phyloP scores from a whole-genome alignment of 2,797 vertebrate genomes.

The Mus minutoides region DNA sequence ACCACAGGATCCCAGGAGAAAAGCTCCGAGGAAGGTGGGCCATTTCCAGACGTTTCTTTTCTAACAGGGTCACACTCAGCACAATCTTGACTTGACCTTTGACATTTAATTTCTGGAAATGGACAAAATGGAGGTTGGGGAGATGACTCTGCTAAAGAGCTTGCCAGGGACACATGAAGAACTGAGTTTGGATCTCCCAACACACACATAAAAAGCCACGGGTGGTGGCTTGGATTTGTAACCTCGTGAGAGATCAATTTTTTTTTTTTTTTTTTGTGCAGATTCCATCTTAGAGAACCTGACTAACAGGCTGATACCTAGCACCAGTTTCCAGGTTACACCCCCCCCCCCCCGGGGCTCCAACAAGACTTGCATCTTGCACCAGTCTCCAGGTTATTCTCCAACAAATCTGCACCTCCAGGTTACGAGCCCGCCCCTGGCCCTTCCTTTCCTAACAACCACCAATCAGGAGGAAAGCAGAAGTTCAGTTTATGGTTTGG shows the following conservation, averaged over 20 bases:
- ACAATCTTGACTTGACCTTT: conserved; percentile 21
- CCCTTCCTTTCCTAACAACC: background rate
- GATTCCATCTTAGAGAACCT: background rate
- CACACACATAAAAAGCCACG: background rate
- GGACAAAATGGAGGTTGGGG: background rate
- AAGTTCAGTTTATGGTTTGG: background rate
- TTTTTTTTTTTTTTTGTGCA: background rate
- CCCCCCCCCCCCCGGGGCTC: too few species aligned
- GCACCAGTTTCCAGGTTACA: background rate
- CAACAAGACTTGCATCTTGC: background rate
- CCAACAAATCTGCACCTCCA: background rate
- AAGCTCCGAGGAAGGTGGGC: background rate
- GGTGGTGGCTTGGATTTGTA: background rate
- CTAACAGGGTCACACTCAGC: background rate
- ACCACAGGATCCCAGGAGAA: background rate
- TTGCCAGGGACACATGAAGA: background rate
- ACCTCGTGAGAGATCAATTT: background rate
- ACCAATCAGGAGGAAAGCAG: background rate
- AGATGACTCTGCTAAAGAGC: background rate
- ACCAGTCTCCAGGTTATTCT: too few species aligned
- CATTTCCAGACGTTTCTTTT: background rate
- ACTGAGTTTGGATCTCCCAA: background rate
- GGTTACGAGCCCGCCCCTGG: background rate
- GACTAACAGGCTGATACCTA: background rate
- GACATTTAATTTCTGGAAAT: conserved; percentile 60